A percentile compares a stretch with the other conserved stretches of the same genome.
These are phyloP conservation scores for Neoscelio sp. DNA, from an alignment of 2,888 invertebrate genomes.

Conservation along the genomic window DNA sequence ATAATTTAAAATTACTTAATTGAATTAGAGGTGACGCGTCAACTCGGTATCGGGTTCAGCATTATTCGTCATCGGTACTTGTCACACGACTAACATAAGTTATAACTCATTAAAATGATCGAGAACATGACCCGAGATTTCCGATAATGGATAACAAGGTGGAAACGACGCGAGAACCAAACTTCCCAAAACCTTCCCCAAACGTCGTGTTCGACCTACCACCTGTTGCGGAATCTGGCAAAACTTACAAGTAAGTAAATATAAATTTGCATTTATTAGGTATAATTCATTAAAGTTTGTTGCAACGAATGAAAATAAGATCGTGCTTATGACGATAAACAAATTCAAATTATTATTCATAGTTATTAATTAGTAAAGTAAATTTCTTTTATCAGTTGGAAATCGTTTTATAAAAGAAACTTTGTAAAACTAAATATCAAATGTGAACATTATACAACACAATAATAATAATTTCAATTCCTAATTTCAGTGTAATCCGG, in stretches of 20 bases:
- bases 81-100: conserved; percentile 45
- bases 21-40: not conserved
- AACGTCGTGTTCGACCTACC: conserved; percentile 55
- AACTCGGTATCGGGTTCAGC: not conserved
- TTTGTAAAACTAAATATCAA: no score
- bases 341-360: not conserved
- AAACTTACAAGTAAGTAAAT: conserved; percentile 38
- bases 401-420: no score
- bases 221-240: conserved; percentile 60
- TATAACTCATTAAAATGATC: conserved; percentile 63
- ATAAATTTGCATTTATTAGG: conserved; percentile 40
- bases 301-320: conserved; percentile 1
- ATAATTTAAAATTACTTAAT: not conserved
- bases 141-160: conserved; percentile 63
- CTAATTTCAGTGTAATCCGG: no score
- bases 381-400: no score
- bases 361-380: no score
- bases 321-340: conserved; percentile 7
- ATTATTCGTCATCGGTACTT: conserved; percentile 10
- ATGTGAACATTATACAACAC: no score
- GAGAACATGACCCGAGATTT: conserved; percentile 58
- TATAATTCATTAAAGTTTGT: conserved; percentile 22
- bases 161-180: conserved; percentile 56
- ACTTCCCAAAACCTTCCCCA: conserved; percentile 61
- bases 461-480: no score